These are phyloP conservation scores for Urophycis tenuis DNA, from an alignment of 2,797 vertebrate genomes.

Conservation along the genomic window DNA sequence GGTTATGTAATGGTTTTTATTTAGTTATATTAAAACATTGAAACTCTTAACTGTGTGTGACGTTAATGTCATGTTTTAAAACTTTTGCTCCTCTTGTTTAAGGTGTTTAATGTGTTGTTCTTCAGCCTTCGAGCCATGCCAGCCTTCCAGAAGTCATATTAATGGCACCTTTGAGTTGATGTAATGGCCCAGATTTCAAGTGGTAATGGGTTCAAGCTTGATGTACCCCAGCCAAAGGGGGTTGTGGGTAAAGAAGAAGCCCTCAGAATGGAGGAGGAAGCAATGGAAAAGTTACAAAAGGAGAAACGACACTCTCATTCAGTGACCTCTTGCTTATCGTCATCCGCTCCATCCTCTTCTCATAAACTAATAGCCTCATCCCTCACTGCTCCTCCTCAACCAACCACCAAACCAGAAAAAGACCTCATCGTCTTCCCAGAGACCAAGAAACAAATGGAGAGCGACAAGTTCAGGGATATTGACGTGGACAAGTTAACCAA, in stretches of 20 bases:
- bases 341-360: conserved; percentile 36
- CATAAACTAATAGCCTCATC: conserved; percentile 44
- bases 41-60: not conserved
- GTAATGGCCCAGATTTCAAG: conserved; percentile 92
- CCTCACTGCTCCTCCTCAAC: conserved; percentile 55
- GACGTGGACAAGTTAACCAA: conserved; percentile 86
- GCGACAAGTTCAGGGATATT: conserved; percentile 76
- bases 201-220: conserved; percentile 82
- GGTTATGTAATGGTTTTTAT: not conserved
- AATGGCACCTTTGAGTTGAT: conserved; percentile 72
- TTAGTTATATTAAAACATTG: not conserved
- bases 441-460: conserved; percentile 71
- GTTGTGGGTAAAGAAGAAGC: conserved; percentile 93
- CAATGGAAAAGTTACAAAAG: conserved; percentile 86
- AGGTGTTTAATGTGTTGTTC: conserved; percentile 63
- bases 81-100: conserved; percentile 40
- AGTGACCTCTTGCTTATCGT: conserved; percentile 55
- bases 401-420: conserved; percentile 71
- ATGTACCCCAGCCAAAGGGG: conserved; percentile 77
- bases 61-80: not conserved
- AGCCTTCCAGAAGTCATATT: conserved; percentile 52
- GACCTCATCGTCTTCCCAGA: conserved; percentile 97
- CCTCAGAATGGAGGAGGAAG: conserved; percentile 95
- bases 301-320: conserved; percentile 70
- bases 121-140: conserved; percentile 25